Conservation (phyloP, 1,140 invertebrate genomes). For the Choristoneura fumiferana region DNA sequence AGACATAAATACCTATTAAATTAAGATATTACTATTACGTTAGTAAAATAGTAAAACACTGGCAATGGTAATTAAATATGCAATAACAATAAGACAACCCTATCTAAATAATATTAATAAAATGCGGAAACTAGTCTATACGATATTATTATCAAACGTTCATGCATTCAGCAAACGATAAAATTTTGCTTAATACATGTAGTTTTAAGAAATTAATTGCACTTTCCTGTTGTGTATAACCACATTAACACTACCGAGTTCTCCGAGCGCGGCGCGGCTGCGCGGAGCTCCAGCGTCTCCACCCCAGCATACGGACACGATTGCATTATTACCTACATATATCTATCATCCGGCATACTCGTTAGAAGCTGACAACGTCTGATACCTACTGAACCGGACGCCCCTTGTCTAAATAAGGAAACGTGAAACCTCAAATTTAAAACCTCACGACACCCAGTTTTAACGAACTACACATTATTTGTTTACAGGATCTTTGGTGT, state of each 20-base stretch:
- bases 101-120: constrained; percentile 44
- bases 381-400: too few relatives aligned
- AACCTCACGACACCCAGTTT: constrained; percentile 19
- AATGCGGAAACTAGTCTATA: constrained; percentile 60
- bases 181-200: background rate
- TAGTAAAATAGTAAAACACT: constrained; percentile 32
- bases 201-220: constrained; percentile 6
- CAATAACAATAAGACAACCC: constrained; percentile 35
- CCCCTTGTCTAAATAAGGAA: too few relatives aligned
- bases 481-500: constrained; percentile 51
- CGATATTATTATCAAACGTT: constrained; percentile 35
- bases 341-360: too few relatives aligned
- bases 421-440: background rate
- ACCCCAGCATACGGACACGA: background rate
- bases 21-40: background rate
- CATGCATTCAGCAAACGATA: background rate
- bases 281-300: background rate
- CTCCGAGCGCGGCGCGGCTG: background rate
- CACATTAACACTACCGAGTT: background rate
- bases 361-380: too few relatives aligned
- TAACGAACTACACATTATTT: constrained; percentile 42
- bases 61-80: constrained; percentile 23
- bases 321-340: too few relatives aligned
- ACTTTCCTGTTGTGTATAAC: background rate
- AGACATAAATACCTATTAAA: constrained; percentile 29